Evolutionary conservation across 2,113 vertebrate genomes (phyloP).

Genomic region (Saccopteryx bilineata): DNA sequence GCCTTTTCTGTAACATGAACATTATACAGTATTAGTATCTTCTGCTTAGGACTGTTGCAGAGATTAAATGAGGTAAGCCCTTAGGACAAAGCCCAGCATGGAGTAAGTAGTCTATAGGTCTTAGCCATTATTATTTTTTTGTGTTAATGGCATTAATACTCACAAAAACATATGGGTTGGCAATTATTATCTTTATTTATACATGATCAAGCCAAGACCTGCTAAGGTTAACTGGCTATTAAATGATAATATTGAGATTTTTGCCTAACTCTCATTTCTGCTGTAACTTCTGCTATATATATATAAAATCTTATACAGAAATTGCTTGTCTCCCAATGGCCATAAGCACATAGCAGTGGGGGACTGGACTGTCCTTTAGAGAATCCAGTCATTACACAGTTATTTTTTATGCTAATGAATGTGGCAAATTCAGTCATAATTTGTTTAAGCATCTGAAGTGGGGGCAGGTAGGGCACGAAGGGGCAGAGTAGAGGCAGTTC

Average conservation of each 20-base stretch:
- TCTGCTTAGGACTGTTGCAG: background rate
- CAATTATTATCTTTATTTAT: background rate
- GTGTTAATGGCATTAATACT: background rate
- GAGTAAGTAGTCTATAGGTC: background rate
- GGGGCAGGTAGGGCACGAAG: background rate
- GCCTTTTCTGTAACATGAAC: background rate
- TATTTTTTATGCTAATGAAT: background rate
- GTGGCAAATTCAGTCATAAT: background rate
- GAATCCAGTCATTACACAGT: background rate
- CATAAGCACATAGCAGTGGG: background rate
- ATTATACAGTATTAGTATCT: background rate
- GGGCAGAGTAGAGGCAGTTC: background rate
- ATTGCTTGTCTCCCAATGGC: background rate
- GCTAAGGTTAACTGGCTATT: background rate
- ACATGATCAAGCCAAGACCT: background rate
- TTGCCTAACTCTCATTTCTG: background rate
- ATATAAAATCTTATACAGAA: background rate
- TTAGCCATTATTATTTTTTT: background rate
- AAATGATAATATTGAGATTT: background rate
- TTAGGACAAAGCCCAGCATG: background rate
- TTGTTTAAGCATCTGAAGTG: slow-evolving; percentile 8
- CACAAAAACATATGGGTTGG: background rate
- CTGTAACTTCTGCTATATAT: background rate
- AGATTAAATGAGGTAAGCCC: background rate
- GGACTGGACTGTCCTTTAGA: background rate